Evolutionary conservation across 2,113 vertebrate species (phyloP).

Genomic region (Vidua chalybeata): DNA sequence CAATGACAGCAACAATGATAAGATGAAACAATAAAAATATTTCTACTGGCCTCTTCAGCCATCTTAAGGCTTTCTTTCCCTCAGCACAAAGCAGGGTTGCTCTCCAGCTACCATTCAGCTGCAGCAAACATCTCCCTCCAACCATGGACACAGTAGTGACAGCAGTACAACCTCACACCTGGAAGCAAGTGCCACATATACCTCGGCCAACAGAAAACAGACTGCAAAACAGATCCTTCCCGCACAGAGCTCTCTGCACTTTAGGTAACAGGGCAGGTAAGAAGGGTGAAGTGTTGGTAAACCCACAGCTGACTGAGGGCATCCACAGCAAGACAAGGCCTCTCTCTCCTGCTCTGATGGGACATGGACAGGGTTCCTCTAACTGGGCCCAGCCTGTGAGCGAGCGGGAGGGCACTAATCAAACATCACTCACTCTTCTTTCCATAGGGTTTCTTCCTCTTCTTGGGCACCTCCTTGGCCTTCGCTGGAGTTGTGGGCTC

Average conservation of each 20-base stretch:
- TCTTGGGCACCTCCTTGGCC: slow-evolving; percentile 77
- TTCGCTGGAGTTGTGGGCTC: slow-evolving; percentile 71
- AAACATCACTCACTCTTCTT: slow-evolving; percentile 84
- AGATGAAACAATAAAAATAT: not conserved
- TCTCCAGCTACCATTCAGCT: slow-evolving; percentile 9
- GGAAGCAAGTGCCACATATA: not conserved
- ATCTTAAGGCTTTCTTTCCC: not conserved
- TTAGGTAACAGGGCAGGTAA: not conserved
- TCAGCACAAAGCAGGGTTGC: slow-evolving; percentile 8
- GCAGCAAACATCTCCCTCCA: not conserved
- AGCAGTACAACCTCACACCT: slow-evolving; percentile 41
- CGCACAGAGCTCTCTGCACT: not conserved
- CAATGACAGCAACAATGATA: not conserved
- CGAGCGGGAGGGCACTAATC: slow-evolving; percentile 38
- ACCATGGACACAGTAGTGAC: not conserved
- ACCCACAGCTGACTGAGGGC: not conserved
- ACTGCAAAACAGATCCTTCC: slow-evolving; percentile 9
- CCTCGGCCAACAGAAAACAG: not conserved
- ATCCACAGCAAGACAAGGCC: slow-evolving; percentile 52
- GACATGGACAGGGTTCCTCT: slow-evolving; percentile 33
- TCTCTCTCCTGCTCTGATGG: slow-evolving; percentile 49
- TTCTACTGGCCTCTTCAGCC: not conserved
- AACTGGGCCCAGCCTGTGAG: slow-evolving; percentile 62
- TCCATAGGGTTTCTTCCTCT: slow-evolving; percentile 80
- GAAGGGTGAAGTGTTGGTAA: slow-evolving; percentile 15